A percentile compares a stretch with the other conserved stretches of the same genome.
Conservation (phyloP, 2,113 vertebrate species). For the Varanus komodoensis region DNA sequence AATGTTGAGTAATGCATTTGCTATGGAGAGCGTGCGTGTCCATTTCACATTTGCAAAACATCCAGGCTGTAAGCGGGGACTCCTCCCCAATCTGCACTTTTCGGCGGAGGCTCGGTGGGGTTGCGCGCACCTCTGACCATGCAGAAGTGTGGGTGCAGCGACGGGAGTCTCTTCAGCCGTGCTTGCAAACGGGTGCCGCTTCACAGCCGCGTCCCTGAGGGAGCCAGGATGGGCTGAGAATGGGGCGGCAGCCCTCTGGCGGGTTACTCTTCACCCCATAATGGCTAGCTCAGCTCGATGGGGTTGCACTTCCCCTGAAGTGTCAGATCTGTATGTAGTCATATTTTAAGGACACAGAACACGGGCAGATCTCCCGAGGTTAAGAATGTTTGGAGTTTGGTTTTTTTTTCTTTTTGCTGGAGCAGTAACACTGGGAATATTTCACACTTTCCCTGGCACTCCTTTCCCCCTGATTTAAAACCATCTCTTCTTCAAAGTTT, state of each 20-base stretch:
- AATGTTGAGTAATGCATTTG: slow-evolving; percentile 61
- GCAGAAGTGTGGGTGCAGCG: fast-evolving
- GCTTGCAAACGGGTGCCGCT: background rate
- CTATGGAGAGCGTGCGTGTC: slow-evolving; percentile 44
- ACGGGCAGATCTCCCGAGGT: background rate
- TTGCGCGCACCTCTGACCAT: background rate
- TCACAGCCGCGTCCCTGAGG: fast-evolving
- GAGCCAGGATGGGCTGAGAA: no score
- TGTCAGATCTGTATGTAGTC: background rate
- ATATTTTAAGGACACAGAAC: background rate
- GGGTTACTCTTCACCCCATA: background rate
- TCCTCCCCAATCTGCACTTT: slow-evolving; percentile 6
- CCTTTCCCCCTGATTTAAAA: background rate
- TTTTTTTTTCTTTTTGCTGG: background rate
- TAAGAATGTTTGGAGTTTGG: background rate
- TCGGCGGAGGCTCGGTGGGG: no score
- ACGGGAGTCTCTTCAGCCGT: no score
- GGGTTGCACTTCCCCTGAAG: background rate
- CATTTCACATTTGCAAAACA: slow-evolving; percentile 8
- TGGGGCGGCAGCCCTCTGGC: background rate
- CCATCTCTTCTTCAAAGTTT: background rate
- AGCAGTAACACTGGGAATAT: background rate
- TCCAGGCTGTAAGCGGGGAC: fast-evolving
- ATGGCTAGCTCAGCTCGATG: background rate
- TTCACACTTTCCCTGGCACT: background rate